A percentile compares a stretch with the other conserved stretches of the same genome.
Conservation (phyloP, 1,140 invertebrate species). For the Philotrypesis tridentata region DNA sequence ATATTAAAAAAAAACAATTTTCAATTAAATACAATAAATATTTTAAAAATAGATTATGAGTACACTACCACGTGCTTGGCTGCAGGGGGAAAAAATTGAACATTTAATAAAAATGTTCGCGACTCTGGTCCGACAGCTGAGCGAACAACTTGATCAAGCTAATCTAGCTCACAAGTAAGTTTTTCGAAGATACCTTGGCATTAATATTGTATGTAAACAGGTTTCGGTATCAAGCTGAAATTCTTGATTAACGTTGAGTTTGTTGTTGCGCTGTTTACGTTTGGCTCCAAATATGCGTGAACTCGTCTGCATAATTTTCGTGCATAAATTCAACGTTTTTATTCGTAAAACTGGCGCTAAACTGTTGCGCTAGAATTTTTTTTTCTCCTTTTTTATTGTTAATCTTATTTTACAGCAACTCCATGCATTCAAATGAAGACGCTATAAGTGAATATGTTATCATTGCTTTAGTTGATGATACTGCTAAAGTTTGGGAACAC, state of each 20-base stretch:
- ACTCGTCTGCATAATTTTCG: not conserved
- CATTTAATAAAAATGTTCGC: conserved; percentile 79
- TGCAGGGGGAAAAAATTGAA: conserved; percentile 75
- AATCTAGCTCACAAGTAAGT: conserved; percentile 79
- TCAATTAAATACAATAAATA: not conserved
- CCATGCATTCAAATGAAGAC: conserved; percentile 75
- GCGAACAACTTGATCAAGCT: conserved; percentile 77
- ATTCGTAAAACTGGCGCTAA: too few species aligned
- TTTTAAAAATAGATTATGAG: conserved; percentile 75
- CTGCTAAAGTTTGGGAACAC: conserved; percentile 92
- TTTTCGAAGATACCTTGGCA: not conserved
- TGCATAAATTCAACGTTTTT: not conserved
- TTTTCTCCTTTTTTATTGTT: conserved; percentile 1
- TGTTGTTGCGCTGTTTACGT: not conserved
- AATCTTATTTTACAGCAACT: conserved; percentile 73
- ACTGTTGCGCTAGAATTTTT: not conserved
- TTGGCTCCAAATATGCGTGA: not conserved
- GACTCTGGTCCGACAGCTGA: conserved; percentile 75
- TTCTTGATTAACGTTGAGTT: not conserved
- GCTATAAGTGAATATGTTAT: conserved; percentile 86
- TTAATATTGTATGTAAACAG: not conserved
- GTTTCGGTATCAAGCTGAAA: not conserved
- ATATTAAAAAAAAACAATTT: too few species aligned
- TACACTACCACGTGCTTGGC: conserved; percentile 80
- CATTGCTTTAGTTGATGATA: conserved; percentile 94